These are phyloP conservation scores for Peromyscus nudipes DNA, from an alignment of 2,797 vertebrate genomes.

Conservation along the genomic window DNA sequence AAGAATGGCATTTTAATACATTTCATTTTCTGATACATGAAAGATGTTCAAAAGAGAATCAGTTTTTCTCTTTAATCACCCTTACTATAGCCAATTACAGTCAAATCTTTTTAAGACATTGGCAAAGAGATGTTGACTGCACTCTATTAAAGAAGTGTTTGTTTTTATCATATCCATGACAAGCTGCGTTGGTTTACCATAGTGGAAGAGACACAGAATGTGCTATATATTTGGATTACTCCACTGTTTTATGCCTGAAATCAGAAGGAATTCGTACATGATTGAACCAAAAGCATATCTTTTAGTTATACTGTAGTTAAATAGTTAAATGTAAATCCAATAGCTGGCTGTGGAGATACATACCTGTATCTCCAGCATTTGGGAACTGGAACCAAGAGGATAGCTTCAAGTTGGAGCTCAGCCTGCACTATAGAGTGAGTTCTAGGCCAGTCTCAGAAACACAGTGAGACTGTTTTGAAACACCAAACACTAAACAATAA, in stretches of 20 bases:
- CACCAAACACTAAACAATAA: neutral
- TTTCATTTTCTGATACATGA: slow-evolving; percentile 31
- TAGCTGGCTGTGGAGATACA: too few species aligned
- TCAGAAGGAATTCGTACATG: slow-evolving; percentile 51
- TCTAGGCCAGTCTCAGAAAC: neutral
- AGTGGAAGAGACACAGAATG: neutral
- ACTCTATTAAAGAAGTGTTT: neutral
- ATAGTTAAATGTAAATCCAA: slow-evolving; percentile 58
- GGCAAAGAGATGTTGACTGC: neutral
- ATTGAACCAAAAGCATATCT: slow-evolving; percentile 44
- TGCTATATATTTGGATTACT: neutral
- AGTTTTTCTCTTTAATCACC: neutral
- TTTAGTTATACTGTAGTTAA: neutral
- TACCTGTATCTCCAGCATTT: neutral
- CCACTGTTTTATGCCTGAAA: slow-evolving; percentile 45
- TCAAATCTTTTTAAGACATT: slow-evolving; percentile 37
- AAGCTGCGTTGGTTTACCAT: neutral
- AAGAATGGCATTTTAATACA: neutral
- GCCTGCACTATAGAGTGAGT: neutral
- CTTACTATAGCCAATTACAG: neutral
- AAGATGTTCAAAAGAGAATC: slow-evolving; percentile 42
- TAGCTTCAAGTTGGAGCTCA: neutral
- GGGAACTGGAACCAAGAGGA: neutral
- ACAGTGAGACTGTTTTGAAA: neutral
- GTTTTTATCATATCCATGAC: neutral